Percentiles rank a stretch among this genome's conserved stretches.
Conservation (phyloP, 2,888 invertebrate species). For the Rugalucina vietnamica region DNA sequence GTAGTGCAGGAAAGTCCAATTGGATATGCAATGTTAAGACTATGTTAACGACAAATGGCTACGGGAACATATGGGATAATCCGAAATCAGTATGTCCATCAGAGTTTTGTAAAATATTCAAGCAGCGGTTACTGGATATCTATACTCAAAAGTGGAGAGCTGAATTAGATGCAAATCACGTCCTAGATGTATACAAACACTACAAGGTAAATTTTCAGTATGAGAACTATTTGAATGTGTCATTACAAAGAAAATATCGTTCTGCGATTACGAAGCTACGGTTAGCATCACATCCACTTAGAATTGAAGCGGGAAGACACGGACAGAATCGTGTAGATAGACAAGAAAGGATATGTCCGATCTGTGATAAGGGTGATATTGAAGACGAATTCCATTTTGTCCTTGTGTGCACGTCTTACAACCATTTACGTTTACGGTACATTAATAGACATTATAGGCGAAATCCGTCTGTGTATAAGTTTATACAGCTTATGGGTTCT, state of each 20-base stretch:
- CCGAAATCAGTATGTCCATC: neutral
- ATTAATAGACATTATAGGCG: neutral
- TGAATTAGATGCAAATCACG: neutral
- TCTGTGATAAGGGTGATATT: neutral
- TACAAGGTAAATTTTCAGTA: too few species aligned
- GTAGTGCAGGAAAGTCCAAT: neutral
- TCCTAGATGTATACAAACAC: neutral
- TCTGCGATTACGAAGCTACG: too few species aligned
- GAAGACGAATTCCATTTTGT: neutral
- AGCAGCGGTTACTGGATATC: constrained; percentile 4
- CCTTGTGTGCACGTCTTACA: neutral
- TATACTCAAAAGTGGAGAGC: constrained; percentile 9
- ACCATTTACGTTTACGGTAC: neutral
- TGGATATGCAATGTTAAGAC: neutral
- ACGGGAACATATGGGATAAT: neutral
- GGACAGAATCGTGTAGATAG: neutral
- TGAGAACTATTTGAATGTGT: too few species aligned
- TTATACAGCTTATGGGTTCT: too few species aligned
- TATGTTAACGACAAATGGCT: neutral
- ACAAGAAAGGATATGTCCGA: neutral
- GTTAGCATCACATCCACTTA: too few species aligned
- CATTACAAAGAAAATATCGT: too few species aligned
- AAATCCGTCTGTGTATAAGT: neutral
- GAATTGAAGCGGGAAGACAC: too few species aligned
- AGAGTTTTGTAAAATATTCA: neutral